Base-by-base conservation (phyloP, 2,113 vertebrate genomes). In the Alces alces region DNA sequence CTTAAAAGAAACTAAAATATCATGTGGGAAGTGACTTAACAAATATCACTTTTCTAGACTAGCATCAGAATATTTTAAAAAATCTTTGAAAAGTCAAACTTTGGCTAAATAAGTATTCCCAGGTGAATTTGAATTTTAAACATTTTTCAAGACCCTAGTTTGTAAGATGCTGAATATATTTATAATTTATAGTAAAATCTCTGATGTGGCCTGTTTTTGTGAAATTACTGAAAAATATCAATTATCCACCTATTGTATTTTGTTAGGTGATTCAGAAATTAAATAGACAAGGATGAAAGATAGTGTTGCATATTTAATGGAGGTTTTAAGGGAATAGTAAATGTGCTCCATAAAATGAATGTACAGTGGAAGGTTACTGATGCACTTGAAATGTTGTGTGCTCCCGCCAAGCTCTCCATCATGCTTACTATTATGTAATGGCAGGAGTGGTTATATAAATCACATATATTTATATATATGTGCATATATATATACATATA, bases 251-350 rank as follows among this genome's bases (percentile, higher is more conserved):
- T 76, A 28, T 4, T 2, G 2, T n/a, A 14, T 16, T 83, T 60
- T 66, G 2, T 91, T 86, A 76, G 39, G 13, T 96, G 9, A 5
- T 82, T 89, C 8, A 86, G 66, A 92, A 83, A 92, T 82, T 82
- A 55, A 6, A 61, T 33, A 25, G 54, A 64, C 27, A 78, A 91
- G 50, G 33, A 16, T 0, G 21, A 91, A 91, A 95, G 39, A 84
- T 84, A 87, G 7, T 4, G 57, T 94, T 93, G 47, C 28, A 93
- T 79, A 93, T 86, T 95, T 96, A 96, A 96, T 92, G n/a, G 45
- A 8, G 13, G 39, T 45, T 83, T 95, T 84, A 89, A 66, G n/a
- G 58, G 15, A 93, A 83, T 86, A 87, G 39, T 97, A 96, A 93
- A 70, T 93, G 39, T 58, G 55, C 13, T 79, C 21, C 30, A 47